Percentiles rank a stretch among this genome's conserved stretches.
phyloP scores from a whole-genome alignment of 2,113 vertebrate species.

The Salvelinus sp. region DNA sequence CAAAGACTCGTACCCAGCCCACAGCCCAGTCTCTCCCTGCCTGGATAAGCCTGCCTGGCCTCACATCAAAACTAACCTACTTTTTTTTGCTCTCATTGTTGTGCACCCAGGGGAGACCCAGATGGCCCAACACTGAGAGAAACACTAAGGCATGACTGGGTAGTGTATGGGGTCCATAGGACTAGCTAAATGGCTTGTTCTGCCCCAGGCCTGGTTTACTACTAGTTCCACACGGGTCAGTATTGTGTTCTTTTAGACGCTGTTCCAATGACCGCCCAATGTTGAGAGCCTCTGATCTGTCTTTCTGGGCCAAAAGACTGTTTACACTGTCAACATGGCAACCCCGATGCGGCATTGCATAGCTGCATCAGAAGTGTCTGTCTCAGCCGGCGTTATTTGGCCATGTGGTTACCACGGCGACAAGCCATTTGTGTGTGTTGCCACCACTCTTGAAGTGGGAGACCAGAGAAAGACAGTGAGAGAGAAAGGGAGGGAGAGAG shows the following conservation, averaged over 20 bases:
- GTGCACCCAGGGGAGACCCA: conserved; percentile 30
- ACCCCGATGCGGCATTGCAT: conserved; percentile 47
- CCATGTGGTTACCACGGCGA: conserved; percentile 62
- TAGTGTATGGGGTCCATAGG: not conserved
- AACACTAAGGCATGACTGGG: not conserved
- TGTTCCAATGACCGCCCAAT: not conserved
- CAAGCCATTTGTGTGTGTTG: conserved; percentile 62
- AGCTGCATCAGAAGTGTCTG: conserved; percentile 17
- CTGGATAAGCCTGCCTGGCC: conserved; percentile 55
- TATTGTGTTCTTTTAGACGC: not conserved
- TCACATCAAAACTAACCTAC: conserved; percentile 64
- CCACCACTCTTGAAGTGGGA: conserved; percentile 42
- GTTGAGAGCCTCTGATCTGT: not conserved
- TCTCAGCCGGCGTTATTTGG: not conserved
- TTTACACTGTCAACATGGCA: conserved; percentile 62
- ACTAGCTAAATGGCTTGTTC: not conserved
- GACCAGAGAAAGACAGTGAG: conserved; percentile 9
- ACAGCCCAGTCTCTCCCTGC: conserved; percentile 53
- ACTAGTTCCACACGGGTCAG: not conserved
- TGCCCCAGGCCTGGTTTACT: not conserved
- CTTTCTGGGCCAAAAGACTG: conserved; percentile 37
- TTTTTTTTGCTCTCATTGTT: conserved; percentile 53
- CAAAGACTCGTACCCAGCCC: conserved; percentile 56
- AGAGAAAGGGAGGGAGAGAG: not conserved
- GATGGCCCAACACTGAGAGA: conserved; percentile 25